A percentile compares a stretch with the other conserved stretches of the same genome.
phyloP scores from a whole-genome alignment of 2,797 vertebrate species.

The Oreonectes daqikongensis region DNA sequence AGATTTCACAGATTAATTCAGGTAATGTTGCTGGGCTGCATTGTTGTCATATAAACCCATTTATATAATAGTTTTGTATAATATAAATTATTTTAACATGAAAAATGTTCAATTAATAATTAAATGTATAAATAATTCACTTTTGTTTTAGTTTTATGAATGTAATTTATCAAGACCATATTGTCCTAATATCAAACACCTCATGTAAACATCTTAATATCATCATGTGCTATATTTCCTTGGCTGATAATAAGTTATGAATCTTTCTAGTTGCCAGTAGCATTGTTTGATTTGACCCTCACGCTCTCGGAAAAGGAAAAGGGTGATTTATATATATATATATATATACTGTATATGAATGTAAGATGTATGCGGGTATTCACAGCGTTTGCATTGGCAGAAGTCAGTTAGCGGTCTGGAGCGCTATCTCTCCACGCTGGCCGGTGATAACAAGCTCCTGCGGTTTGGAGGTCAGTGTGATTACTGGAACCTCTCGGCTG shows the following conservation, averaged over 20 bases:
- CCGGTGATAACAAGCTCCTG: conserved; percentile 54
- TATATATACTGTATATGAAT: no score
- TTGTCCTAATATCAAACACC: no score
- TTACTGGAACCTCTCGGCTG: conserved; percentile 58
- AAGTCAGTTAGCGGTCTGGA: conserved; percentile 19
- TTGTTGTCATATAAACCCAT: no score
- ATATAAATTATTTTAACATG: no score
- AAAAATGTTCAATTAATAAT: no score
- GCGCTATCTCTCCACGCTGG: conserved; percentile 30
- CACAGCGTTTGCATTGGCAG: background rate
- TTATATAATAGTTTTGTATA: no score
- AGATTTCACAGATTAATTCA: no score
- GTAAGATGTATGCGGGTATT: conserved; percentile 39
- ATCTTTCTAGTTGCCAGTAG: background rate
- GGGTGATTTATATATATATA: background rate
- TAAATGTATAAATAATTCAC: no score
- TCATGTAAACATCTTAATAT: background rate
- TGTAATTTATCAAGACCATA: no score
- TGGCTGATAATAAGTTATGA: background rate
- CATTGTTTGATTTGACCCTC: background rate
- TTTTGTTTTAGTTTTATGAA: no score
- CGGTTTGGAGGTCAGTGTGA: conserved; percentile 61
- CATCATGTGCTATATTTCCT: no score
- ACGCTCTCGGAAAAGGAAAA: background rate
- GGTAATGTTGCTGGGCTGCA: no score